Conservation (phyloP, 37 sponge, comb jelly and placozoan genomes). For the Ephydatia muelleri region DNA sequence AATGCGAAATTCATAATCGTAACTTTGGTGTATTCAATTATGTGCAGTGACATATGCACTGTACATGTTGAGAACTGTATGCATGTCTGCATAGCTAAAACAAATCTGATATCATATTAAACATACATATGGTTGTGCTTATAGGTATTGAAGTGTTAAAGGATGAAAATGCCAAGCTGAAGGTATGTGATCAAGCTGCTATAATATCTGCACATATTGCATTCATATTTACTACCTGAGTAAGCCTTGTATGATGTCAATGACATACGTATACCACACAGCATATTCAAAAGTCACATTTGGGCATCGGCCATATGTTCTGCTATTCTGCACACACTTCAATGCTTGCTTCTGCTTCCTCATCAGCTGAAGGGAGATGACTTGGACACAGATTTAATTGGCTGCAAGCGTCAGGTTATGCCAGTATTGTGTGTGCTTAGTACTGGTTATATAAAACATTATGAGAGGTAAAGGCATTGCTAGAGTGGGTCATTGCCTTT, state of each 20-base stretch:
- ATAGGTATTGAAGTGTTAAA: not conserved
- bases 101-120: too few species aligned
- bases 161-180: not conserved
- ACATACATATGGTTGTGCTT: not conserved
- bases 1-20: not conserved
- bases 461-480: too few species aligned
- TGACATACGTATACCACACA: too few species aligned
- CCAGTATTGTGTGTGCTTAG: not conserved
- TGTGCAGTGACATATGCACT: not conserved
- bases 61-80: not conserved
- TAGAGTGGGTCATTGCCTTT: too few species aligned
- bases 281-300: too few species aligned
- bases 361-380: not conserved
- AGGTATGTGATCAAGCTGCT: conserved; percentile 1
- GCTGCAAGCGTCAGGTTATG: not conserved
- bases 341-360: not conserved
- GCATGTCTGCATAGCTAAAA: not conserved
- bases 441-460: too few species aligned
- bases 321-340: too few species aligned
- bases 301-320: too few species aligned
- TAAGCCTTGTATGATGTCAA: too few species aligned
- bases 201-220: not conserved
- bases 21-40: not conserved
- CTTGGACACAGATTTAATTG: not conserved
- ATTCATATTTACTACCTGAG: too few species aligned